Evolutionary conservation across 2,888 invertebrate genomes (phyloP).

Genomic region (Nasonia oneida): DNA sequence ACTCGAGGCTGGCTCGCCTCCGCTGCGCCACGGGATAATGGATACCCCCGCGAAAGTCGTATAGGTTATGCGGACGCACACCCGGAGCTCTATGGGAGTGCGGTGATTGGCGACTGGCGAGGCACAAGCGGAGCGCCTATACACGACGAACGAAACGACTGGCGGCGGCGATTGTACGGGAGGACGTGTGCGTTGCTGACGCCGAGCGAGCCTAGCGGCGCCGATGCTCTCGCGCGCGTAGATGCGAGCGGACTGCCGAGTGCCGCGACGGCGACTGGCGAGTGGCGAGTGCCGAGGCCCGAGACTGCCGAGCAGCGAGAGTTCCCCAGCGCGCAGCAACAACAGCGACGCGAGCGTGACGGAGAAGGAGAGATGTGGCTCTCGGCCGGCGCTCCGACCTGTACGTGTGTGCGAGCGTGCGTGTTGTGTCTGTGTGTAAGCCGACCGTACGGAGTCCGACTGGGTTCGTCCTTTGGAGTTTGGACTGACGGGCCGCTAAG

Average conservation of each 20-base stretch:
- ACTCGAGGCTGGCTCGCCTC: neutral
- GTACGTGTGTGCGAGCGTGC: neutral
- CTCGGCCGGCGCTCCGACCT: neutral
- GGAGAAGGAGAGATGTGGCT: neutral
- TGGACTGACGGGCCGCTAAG: too few species aligned
- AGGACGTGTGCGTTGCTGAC: neutral
- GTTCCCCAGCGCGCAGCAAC: slow-evolving; percentile 4
- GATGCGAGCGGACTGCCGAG: slow-evolving; percentile 46
- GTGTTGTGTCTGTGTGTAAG: neutral
- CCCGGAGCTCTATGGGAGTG: too few species aligned
- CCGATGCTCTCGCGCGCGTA: slow-evolving; percentile 50
- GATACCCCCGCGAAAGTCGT: neutral
- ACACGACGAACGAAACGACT: too few species aligned
- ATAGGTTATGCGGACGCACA: neutral
- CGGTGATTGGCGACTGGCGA: neutral
- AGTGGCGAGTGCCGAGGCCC: neutral
- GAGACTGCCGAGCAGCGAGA: neutral
- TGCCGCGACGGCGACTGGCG: neutral
- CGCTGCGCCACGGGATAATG: too few species aligned
- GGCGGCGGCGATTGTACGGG: neutral
- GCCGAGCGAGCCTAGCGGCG: neutral
- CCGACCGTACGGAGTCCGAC: too few species aligned
- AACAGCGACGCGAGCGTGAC: slow-evolving; percentile 49
- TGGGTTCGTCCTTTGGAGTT: neutral
- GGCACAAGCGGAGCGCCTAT: neutral